Conservation (phyloP, 1,140 invertebrate genomes). For the Saccostrea glomerata region DNA sequence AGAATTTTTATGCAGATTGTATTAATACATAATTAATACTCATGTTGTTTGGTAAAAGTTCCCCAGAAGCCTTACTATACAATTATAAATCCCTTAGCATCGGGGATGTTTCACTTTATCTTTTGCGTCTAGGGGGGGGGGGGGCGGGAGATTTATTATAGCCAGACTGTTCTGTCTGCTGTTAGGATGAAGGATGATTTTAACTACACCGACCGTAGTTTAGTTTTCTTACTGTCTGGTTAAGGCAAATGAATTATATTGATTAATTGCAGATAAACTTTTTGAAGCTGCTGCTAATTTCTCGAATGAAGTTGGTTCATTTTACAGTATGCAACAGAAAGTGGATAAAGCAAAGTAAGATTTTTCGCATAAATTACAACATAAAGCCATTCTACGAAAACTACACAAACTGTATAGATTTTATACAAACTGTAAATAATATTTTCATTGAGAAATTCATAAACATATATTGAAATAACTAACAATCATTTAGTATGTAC, state of each 20-base stretch:
- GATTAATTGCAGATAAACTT: constrained; percentile 14
- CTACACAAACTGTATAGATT: too few relatives aligned
- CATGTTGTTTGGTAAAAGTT: too few relatives aligned
- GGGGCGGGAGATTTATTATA: too few relatives aligned
- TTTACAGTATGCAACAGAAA: not conserved
- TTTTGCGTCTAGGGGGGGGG: too few relatives aligned
- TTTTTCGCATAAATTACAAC: too few relatives aligned
- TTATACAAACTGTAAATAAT: not conserved
- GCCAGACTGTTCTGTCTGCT: not conserved
- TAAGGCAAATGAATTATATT: not conserved
- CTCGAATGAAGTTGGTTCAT: not conserved
- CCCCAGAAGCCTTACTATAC: too few relatives aligned
- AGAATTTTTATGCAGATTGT: too few relatives aligned
- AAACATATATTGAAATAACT: not conserved
- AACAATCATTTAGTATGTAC: too few relatives aligned
- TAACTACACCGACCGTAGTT: not conserved
- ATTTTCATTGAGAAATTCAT: not conserved
- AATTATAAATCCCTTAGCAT: too few relatives aligned
- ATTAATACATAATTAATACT: too few relatives aligned
- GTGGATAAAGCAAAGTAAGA: constrained; percentile 13
- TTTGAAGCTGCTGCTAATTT: not conserved
- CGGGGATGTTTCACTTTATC: too few relatives aligned
- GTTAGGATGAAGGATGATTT: not conserved
- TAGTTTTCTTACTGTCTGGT: not conserved
- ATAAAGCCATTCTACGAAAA: too few relatives aligned